Conservation (phyloP, 2,888 invertebrate genomes). For the Temnothorax ravouxi region DNA sequence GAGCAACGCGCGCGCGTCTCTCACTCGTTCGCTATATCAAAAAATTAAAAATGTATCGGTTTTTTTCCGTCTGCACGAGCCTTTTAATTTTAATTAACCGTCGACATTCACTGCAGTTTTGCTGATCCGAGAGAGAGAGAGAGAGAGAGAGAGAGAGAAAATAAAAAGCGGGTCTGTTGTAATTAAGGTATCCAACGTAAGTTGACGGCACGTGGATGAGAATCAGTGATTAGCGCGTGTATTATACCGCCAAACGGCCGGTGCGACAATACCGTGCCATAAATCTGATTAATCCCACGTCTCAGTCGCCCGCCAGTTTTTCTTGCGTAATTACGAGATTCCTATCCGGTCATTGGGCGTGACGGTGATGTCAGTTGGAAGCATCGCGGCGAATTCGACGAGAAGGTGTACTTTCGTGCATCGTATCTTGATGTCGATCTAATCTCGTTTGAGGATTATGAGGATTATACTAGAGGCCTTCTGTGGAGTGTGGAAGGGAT, state of each 20-base stretch:
- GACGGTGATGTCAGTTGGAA: conserved; percentile 48
- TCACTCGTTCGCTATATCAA: not conserved
- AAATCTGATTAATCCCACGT: conserved; percentile 37
- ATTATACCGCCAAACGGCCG: not conserved
- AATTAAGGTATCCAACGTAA: conserved; percentile 18
- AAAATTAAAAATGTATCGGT: conserved; percentile 28
- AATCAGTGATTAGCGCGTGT: not conserved
- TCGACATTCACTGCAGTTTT: not conserved
- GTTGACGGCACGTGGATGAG: conserved; percentile 1
- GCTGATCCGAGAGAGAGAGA: not conserved
- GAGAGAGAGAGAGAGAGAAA: too few species aligned
- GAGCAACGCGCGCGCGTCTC: not conserved
- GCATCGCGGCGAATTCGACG: conserved; percentile 53
- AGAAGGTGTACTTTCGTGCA: conserved; percentile 40
- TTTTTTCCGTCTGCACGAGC: not conserved
- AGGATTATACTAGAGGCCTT: conserved; percentile 51
- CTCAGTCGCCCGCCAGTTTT: conserved; percentile 12
- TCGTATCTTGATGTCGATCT: conserved; percentile 58
- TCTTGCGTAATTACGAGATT: conserved; percentile 50
- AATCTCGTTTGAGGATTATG: conserved; percentile 59
- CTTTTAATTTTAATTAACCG: conserved; percentile 22
- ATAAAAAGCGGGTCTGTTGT: not conserved
- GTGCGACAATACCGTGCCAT: not conserved
- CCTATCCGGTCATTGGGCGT: conserved; percentile 26
- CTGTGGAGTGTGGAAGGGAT: conserved; percentile 35